Percentiles rank a stretch among this genome's conserved stretches.
Conservation (phyloP, 2,888 invertebrate genomes). For the Lasioglossum lativentre region DNA sequence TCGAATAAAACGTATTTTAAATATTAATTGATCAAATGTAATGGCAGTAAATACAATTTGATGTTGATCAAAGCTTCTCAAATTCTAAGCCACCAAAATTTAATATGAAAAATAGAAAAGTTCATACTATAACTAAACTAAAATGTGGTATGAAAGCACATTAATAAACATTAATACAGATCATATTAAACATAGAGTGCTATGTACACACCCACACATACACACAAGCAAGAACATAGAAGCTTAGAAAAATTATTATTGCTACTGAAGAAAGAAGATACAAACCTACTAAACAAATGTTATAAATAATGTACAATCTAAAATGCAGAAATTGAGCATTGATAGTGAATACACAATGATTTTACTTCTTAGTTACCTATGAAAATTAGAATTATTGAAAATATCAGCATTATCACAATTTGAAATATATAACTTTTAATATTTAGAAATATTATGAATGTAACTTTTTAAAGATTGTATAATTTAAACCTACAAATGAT, state of each 20-base stretch:
- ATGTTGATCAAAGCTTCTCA: conserved; percentile 2
- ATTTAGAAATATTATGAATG: not conserved
- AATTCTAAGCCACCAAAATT: conserved; percentile 26
- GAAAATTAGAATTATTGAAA: conserved; percentile 1
- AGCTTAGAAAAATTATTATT: conserved; percentile 38
- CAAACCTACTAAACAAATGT: conserved; percentile 27
- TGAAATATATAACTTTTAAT: not conserved
- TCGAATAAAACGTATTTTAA: not conserved
- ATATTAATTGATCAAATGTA: not conserved
- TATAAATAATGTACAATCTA: conserved; percentile 16
- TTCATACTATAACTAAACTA: not conserved
- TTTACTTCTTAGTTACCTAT: not conserved
- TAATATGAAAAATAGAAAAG: not conserved
- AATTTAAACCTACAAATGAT: conserved; percentile 16
- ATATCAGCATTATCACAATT: conserved; percentile 7
- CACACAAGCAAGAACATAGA: conserved; percentile 21
- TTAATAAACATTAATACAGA: conserved; percentile 44
- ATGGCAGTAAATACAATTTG: not conserved
- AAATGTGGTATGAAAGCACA: conserved; percentile 31
- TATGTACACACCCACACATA: conserved; percentile 23
- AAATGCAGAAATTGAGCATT: conserved; percentile 19
- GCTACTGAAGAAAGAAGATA: conserved; percentile 7
- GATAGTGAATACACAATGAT: conserved; percentile 11
- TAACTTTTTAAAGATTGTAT: not conserved
- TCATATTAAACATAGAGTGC: conserved; percentile 30